Base-by-base conservation (phyloP, 2,888 invertebrate genomes). In the Dasypolia templi region DNA sequence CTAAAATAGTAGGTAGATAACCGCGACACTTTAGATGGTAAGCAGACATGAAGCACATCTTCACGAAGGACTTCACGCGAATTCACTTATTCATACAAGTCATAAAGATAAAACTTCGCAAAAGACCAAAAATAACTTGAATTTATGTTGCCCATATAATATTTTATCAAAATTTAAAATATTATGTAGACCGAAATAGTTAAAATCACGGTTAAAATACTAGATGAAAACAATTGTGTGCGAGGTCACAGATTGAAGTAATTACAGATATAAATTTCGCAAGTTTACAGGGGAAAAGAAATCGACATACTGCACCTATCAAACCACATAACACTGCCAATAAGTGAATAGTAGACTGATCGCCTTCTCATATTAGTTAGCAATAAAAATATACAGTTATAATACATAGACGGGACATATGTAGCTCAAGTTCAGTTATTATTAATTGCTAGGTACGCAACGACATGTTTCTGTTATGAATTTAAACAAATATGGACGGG, bases 311-410 rank as follows among this genome's bases (percentile, higher is more conserved):
- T 22, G 65, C 73, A 58, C 44, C 68, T 44, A 64, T 53, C 55
- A 32, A 46, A 81, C 70, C 82, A 80, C 58, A 64, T 49, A 74
- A 87, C 90, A 92, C 92, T 92, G 92, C 91, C 92, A 92, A 89
- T 67, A 84, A 77, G 82, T 81, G 76, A 89, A 89, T 74, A 84
- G 82, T 89, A 91, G 91, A 92, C 92, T 92, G 91, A 91, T 82
- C 81, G 87, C 86, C 75, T 85, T 86, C 80, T 80, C 83, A 79
- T 80, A 72, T 83, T 86, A 88, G 69, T 83, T 87, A 89, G 81
- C 81, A 86, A 88, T 88, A 90, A 81, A 83, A 71, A 70, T 78
- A 76, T 70, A 73, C 68, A 55, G 32, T 59, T 77, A 64, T 56
- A 68, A 78, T 71, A 73, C 49, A 81, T 75, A 77, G 59, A 68